phyloP scores from a whole-genome alignment of 2,797 vertebrate genomes.

The Thripadectes ignobilis region DNA sequence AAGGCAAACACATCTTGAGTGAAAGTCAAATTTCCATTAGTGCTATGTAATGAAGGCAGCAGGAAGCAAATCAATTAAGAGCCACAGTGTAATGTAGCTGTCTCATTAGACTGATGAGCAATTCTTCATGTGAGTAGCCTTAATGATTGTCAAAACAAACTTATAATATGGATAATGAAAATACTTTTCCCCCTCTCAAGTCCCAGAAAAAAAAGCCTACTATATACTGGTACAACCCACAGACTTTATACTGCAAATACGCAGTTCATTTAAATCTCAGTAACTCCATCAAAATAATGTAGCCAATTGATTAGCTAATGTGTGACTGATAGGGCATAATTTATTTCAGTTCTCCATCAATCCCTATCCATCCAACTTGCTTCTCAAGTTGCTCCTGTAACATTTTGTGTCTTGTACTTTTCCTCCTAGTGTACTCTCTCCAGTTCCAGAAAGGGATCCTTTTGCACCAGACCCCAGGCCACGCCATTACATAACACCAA shows the following conservation, averaged over 20 bases:
- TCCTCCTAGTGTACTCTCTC: neutral
- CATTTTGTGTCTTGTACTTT: neutral
- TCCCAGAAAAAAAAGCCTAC: neutral
- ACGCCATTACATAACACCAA: rapidly evolving
- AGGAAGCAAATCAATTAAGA: constrained; percentile 62
- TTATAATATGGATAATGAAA: constrained; percentile 55
- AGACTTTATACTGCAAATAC: constrained; percentile 23
- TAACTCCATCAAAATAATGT: neutral
- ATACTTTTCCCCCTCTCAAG: constrained; percentile 20
- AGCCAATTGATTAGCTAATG: constrained; percentile 4
- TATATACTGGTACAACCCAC: constrained; percentile 16
- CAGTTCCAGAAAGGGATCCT: neutral
- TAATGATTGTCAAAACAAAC: constrained; percentile 60
- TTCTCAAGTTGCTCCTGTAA: neutral
- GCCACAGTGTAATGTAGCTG: constrained; percentile 18
- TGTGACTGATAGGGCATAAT: neutral
- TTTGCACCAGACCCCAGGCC: rapidly evolving
- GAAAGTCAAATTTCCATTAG: constrained; percentile 57
- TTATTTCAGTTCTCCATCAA: constrained; percentile 5
- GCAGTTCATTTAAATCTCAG: constrained; percentile 17
- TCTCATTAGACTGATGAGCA: constrained; percentile 47
- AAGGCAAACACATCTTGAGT: constrained; percentile 7
- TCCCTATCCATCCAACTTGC: neutral
- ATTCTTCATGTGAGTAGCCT: constrained; percentile 30
- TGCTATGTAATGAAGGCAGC: constrained; percentile 49